Evolutionary conservation across 2,797 vertebrate genomes (phyloP).

Genomic region (Distichodus sexfasciatus): DNA sequence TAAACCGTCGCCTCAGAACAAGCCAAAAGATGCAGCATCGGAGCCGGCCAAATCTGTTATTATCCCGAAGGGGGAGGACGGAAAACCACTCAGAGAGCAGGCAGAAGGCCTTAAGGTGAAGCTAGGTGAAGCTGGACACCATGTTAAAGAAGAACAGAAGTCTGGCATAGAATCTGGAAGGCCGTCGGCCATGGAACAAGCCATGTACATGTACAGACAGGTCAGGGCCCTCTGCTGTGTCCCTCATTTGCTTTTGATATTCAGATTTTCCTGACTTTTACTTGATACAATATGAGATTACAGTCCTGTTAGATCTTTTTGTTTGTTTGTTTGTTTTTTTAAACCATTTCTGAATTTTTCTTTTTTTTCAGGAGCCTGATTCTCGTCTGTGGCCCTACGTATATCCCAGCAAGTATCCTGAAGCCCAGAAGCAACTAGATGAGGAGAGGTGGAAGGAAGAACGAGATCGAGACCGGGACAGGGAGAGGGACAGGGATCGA

Average conservation of each 20-base stretch:
- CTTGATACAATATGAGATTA: no score
- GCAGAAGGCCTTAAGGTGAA: slow-evolving; percentile 92
- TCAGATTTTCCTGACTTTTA: slow-evolving; percentile 62
- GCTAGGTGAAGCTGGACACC: slow-evolving; percentile 83
- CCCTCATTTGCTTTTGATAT: neutral
- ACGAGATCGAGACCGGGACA: slow-evolving; percentile 67
- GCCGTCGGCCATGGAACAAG: slow-evolving; percentile 80
- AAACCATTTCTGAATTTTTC: no score
- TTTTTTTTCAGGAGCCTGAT: slow-evolving; percentile 72
- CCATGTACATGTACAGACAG: slow-evolving; percentile 94
- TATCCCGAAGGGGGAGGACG: slow-evolving; percentile 88
- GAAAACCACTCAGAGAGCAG: slow-evolving; percentile 81
- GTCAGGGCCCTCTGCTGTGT: slow-evolving; percentile 71
- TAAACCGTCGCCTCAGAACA: slow-evolving; percentile 82
- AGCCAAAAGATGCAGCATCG: slow-evolving; percentile 83
- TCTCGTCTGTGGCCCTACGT: slow-evolving; percentile 92
- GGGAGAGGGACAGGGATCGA: slow-evolving; percentile 65
- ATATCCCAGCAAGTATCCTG: slow-evolving; percentile 91
- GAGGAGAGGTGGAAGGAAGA: slow-evolving; percentile 86
- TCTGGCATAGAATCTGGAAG: slow-evolving; percentile 74
- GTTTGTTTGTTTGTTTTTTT: no score
- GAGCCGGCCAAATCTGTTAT: slow-evolving; percentile 88
- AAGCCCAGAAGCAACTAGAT: slow-evolving; percentile 77
- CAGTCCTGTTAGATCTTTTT: no score
- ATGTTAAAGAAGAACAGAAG: slow-evolving; percentile 90